These are phyloP conservation scores for Daktulosphaira vitifoliae DNA, from an alignment of 1,140 invertebrate genomes.

Conservation along the genomic window DNA sequence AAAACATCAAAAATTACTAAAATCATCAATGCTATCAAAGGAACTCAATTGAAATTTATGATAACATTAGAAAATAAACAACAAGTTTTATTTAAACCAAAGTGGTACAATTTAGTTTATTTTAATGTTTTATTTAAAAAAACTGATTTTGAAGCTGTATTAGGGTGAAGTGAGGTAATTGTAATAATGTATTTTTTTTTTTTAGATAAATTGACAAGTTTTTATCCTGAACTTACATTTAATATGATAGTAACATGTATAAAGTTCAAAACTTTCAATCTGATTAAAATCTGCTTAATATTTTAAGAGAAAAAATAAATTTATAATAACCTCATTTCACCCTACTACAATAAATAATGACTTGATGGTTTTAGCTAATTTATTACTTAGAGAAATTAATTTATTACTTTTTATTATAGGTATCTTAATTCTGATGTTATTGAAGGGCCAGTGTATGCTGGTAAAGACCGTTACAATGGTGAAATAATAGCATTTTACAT, in stretches of 20 bases:
- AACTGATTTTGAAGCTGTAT: no score
- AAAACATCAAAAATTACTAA: constrained; percentile 58
- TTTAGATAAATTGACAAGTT: no score
- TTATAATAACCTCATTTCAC: no score
- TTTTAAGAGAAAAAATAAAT: no score
- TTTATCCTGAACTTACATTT: no score
- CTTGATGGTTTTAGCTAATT: background rate
- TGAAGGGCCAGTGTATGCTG: constrained; percentile 70
- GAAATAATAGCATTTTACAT: constrained; percentile 93
- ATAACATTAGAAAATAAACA: constrained; percentile 67
- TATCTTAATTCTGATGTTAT: constrained; percentile 67
- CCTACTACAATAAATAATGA: background rate
- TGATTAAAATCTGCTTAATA: no score
- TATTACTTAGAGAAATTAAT: constrained; percentile 5
- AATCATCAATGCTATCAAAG: constrained; percentile 66
- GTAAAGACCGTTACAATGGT: constrained; percentile 85
- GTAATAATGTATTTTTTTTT: no score
- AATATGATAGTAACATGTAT: no score
- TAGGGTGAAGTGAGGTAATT: no score
- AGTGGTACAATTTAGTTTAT: constrained; percentile 55
- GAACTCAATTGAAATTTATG: constrained; percentile 84
- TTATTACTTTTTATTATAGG: constrained; percentile 42
- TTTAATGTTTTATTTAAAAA: background rate
- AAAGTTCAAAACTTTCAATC: no score
- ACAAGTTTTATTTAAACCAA: constrained; percentile 80